A percentile compares a stretch with the other conserved stretches of the same genome.
phyloP scores from a whole-genome alignment of 2,113 vertebrate genomes.

The Pedionomus torquatus region DNA sequence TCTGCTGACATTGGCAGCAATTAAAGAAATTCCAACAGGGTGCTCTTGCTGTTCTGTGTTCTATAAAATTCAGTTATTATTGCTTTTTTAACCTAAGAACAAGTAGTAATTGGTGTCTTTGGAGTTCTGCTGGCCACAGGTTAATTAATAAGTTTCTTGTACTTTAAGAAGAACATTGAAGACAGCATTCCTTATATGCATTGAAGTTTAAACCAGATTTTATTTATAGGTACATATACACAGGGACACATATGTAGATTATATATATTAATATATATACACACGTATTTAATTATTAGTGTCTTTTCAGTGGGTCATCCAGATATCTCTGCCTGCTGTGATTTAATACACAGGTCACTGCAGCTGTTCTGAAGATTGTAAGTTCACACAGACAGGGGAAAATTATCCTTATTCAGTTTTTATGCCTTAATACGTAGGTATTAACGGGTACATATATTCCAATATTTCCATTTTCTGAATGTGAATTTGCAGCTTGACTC shows the following conservation, averaged over 20 bases:
- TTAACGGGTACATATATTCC: background rate
- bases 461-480: background rate
- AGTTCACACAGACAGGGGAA: background rate
- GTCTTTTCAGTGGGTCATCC: background rate
- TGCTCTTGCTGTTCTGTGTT: background rate
- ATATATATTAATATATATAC: background rate
- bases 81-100: background rate
- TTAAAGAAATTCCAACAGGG: background rate
- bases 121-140: background rate
- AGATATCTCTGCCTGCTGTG: background rate
- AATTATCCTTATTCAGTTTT: background rate
- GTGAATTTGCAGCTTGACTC: background rate
- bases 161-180: background rate
- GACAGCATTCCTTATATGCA: background rate
- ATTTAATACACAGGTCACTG: slow-evolving; percentile 6
- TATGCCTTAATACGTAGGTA: background rate
- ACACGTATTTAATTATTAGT: background rate
- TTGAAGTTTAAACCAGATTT: background rate
- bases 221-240: background rate
- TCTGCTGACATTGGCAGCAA: background rate
- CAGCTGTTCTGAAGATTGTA: background rate
- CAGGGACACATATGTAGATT: background rate
- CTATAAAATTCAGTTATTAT: background rate
- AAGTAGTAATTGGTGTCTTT: background rate
- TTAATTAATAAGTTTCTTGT: background rate